These are phyloP conservation scores for Amphipyra tragopoginis DNA, from an alignment of 2,888 invertebrate species.

Conservation along the genomic window DNA sequence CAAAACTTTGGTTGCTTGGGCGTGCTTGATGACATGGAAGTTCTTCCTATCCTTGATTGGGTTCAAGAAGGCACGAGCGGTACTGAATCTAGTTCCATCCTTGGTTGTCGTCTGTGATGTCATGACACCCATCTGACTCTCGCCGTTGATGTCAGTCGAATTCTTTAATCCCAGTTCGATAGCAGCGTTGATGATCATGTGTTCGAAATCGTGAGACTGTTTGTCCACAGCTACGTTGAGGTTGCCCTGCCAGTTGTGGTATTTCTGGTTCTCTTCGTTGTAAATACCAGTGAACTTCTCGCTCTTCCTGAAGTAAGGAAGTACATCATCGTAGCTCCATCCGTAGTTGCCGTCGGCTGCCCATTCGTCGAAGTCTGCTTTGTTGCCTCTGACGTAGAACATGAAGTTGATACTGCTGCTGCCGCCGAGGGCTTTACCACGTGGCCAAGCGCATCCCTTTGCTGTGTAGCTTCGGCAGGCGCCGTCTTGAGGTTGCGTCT, in stretches of 20 bases:
- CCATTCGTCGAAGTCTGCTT: constrained; percentile 89
- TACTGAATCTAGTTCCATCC: constrained; percentile 93
- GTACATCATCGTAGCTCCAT: constrained; percentile 92
- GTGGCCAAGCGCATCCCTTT: constrained; percentile 88
- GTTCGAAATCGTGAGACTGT: constrained; percentile 87
- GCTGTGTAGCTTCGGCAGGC: constrained; percentile 76
- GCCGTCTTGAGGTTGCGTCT: constrained; percentile 80
- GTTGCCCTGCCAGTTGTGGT: constrained; percentile 85
- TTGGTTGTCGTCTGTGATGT: constrained; percentile 92
- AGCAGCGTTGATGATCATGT: constrained; percentile 90
- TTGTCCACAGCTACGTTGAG: constrained; percentile 90
- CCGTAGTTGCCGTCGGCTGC: constrained; percentile 88
- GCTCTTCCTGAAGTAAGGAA: constrained; percentile 93
- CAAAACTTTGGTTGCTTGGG: constrained; percentile 90
- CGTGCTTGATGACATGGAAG: constrained; percentile 90
- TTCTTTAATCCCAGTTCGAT: constrained; percentile 91
- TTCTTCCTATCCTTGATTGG: constrained; percentile 90
- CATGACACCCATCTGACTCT: constrained; percentile 92
- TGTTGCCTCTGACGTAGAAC: constrained; percentile 90
- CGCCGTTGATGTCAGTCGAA: constrained; percentile 91
- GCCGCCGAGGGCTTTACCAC: constrained; percentile 92
- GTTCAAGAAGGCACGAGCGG: constrained; percentile 93
- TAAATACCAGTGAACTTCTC: constrained; percentile 55
- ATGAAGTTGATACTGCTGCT: constrained; percentile 91
- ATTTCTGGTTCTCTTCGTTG: constrained; percentile 88